Evolutionary conservation across 1,140 invertebrate genomes (phyloP), one percentile per base, ranked within the genome.

Genomic region (Macrostomum lignano): DNA sequence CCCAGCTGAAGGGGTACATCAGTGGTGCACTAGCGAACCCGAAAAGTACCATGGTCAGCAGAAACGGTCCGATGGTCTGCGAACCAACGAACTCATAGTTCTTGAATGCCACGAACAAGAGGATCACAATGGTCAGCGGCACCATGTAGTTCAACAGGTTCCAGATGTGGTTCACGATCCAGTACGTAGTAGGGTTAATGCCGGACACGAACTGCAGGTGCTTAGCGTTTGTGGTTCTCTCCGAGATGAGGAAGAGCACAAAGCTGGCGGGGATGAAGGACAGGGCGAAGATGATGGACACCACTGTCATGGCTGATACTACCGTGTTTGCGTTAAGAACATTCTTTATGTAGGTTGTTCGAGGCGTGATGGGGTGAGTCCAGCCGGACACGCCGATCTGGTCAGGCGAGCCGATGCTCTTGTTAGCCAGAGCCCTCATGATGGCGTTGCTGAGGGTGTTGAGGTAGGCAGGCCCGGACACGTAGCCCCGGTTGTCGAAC

Each of bases 161-260:
- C 62, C 66, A 71, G 9, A 56, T 36, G 41, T 60, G 68, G 36
- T 63, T 62, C 32, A 61, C 49, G 0, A 63, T 35, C 55, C 55
- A 60, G 42, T 60, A 60, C 13, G 53, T 40, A 10, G 40, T 40
- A 13, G 61, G 60, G 38, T 63, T 63, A 3, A 70, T 58, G 2
- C 75, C 74, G 25, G 72, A 72, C 14, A 77, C 71, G 46, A 71
- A 62, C 50, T 72, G 69, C 9, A 72, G 48, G 38, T 71, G 69
- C 44, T 71, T 71, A 13, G 63, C 62, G 43, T 65, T 62, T 36
- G 55, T 60, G 0, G 56, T 48, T 26, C 65, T 44, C 43, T 71
- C 69, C 44, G 70, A 65, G 33, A 70, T 65, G 2, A 70, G 65
- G 43, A 73, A 74, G 1, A 76, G 48, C 1, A 73, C 62, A 42